A percentile compares a stretch with the other conserved stretches of the same genome.
phyloP scores from a whole-genome alignment of 2,888 invertebrate species.

The Eupithecia subfuscata region DNA sequence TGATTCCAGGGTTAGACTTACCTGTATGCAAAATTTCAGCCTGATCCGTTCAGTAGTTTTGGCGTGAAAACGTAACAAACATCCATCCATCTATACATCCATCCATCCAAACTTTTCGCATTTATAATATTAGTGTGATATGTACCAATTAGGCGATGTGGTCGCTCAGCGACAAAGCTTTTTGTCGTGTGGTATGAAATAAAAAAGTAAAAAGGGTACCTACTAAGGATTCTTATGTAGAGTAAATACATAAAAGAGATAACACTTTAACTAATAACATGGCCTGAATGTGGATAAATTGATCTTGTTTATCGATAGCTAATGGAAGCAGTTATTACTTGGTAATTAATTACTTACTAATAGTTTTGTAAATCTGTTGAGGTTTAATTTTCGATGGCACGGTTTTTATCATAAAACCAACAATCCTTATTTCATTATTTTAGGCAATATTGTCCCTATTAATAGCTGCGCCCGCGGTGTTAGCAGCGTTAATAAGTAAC shows the following conservation, averaged over 20 bases:
- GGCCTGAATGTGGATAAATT: not conserved
- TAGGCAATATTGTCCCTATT: not conserved
- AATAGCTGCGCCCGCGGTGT: not conserved
- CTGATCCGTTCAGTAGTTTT: no score
- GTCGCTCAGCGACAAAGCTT: no score
- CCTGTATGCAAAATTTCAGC: no score
- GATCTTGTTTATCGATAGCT: not conserved
- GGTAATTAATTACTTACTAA: not conserved
- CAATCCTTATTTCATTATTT: not conserved
- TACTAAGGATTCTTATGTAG: not conserved
- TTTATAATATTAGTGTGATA: no score
- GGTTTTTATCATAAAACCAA: not conserved
- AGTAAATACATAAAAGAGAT: not conserved
- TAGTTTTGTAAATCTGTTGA: not conserved
- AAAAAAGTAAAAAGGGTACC: not conserved
- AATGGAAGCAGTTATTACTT: not conserved
- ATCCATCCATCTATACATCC: no score
- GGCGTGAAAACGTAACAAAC: no score
- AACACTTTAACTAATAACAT: not conserved
- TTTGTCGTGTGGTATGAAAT: no score
- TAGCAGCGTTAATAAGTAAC: not conserved
- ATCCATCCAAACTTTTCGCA: no score
- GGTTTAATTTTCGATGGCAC: constrained; percentile 1
- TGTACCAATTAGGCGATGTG: no score
- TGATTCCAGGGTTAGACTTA: no score